Evolutionary conservation across 2,888 invertebrate genomes (phyloP), one percentile per base, ranked within the genome.

Genomic region (Euphydryas editha): DNA sequence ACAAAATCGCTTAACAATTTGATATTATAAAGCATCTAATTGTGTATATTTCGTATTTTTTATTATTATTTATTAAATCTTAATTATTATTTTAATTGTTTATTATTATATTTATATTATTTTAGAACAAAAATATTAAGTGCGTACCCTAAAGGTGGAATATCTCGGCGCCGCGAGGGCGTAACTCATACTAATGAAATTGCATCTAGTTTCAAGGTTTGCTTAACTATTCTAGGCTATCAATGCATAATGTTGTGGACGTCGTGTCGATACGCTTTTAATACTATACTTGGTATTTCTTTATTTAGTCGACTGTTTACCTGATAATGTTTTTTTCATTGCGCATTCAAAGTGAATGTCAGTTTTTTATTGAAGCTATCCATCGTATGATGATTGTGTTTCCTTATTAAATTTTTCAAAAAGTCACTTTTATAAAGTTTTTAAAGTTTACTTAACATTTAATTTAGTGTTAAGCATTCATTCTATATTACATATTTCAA

Each of bases 161-260:
- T 44, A 42, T 57, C n/a, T 58, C 18, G 36, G 49, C 60, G 47
- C 57, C 42, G n/a, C 54, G 57, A 42, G 51, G 66, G 56, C 59
- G 63, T 64, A 49, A 60, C 49, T 60, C 51, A 21, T n/a, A 46
- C 55, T 66, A 65, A 68, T 56, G 56, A 59, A 68, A 66, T 69
- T 49, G 51, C 59, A 44, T 42, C 62, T 60, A 61, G 59, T 68
- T 65, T 56, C 42, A 49, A 60, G 57, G 66, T 59, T 66, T 39
- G 21, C 59, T 62, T 46, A 20, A 51, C 57, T 49, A 59, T 62
- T 70, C 65, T 60, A 51, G 65, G 65, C 67, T 56, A 70, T 70
- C 71, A 66, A 67, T 64, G 71, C 63, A 59, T 67, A 68, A 65
- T 66, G 49, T 56, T 42, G 39, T 30, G 49, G 20, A 65, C 39